Conservation (phyloP, 2,888 invertebrate genomes). For the Penaeus monodon region DNA sequence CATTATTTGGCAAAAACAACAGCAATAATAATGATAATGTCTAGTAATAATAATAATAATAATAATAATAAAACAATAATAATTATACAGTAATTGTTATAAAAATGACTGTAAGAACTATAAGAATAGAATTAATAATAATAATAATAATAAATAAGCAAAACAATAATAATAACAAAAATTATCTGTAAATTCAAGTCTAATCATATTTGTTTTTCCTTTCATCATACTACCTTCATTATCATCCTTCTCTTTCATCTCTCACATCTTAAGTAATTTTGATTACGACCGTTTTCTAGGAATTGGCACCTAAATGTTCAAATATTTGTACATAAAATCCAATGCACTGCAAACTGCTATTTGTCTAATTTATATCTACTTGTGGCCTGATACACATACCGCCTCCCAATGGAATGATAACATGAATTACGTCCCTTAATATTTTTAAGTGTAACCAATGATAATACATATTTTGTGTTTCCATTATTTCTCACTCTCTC, state of each 20-base stretch:
- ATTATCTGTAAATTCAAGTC: too few relatives aligned
- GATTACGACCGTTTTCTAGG: constrained; percentile 25
- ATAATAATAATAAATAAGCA: too few relatives aligned
- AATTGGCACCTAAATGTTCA: constrained; percentile 46
- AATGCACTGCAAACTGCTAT: constrained; percentile 15
- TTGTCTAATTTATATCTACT: background rate
- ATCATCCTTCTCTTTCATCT: background rate
- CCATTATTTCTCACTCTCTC: constrained; percentile 12
- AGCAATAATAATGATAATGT: background rate
- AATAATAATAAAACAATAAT: too few relatives aligned
- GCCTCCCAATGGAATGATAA: constrained; percentile 40
- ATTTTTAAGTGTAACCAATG: background rate
- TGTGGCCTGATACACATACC: constrained; percentile 18
- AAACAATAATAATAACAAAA: too few relatives aligned
- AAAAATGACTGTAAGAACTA: too few relatives aligned
- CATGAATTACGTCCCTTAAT: constrained; percentile 20
- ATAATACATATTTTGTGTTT: background rate
- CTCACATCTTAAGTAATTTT: constrained; percentile 15
- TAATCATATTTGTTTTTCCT: background rate
- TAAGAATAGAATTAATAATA: too few relatives aligned
- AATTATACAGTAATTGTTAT: too few relatives aligned
- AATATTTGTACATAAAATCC: constrained; percentile 48
- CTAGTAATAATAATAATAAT: too few relatives aligned
- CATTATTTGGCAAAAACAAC: background rate
- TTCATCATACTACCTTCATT: too few relatives aligned